Percentiles rank a stretch among this genome's conserved stretches.
These are phyloP conservation scores for Tetragonula clypearis DNA, from an alignment of 1,140 invertebrate species.

Conservation along the genomic window DNA sequence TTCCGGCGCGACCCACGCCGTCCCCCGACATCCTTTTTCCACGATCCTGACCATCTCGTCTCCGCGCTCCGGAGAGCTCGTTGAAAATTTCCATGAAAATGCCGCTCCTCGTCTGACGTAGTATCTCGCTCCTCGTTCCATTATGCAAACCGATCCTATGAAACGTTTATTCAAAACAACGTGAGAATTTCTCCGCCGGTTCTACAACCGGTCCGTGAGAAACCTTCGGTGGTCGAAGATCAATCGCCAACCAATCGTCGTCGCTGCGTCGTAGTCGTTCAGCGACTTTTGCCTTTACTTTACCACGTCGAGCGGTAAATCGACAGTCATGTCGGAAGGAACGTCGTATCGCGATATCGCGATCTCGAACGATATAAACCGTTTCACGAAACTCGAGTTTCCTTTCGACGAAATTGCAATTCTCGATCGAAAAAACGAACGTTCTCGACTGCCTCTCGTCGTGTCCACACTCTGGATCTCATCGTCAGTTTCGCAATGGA, in stretches of 20 bases:
- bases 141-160: constrained; percentile 25
- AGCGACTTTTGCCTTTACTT: neutral
- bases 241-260: neutral
- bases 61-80: neutral
- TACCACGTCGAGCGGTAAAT: neutral
- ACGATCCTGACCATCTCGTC: constrained; percentile 33
- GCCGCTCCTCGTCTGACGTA: constrained; percentile 19
- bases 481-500: too few relatives aligned
- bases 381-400: neutral
- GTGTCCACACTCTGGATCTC: too few relatives aligned
- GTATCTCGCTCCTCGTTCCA: constrained; percentile 2
- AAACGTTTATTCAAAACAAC: constrained; percentile 16
- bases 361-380: neutral
- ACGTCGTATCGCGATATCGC: neutral
- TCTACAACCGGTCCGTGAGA: neutral
- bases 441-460: neutral
- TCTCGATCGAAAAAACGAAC: neutral
- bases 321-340: neutral
- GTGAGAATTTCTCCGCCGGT: neutral
- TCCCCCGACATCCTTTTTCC: constrained; percentile 27
- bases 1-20: constrained; percentile 4
- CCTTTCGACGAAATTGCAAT: neutral
- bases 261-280: too few relatives aligned
- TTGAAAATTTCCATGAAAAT: constrained; percentile 61
- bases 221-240: neutral